Conservation (phyloP, 2,797 vertebrate species). For the Aldrovandia affinis region DNA sequence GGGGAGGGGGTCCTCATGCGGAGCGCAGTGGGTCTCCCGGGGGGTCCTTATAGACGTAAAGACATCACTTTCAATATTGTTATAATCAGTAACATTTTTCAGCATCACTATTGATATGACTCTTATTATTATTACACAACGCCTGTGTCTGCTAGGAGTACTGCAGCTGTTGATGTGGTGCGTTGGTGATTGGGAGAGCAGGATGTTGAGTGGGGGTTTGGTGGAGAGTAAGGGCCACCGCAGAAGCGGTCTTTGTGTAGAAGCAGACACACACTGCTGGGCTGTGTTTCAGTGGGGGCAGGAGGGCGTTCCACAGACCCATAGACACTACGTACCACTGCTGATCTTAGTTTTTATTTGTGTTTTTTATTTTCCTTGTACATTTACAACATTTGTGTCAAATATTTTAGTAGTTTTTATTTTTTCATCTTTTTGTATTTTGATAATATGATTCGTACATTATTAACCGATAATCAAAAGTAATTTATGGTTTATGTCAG, state of each 20-base stretch:
- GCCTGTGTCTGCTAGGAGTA: neutral
- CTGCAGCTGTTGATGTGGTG: neutral
- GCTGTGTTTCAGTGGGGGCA: too few species aligned
- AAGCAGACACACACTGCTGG: neutral
- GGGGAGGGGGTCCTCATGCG: slow-evolving; percentile 35
- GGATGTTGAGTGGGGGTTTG: neutral
- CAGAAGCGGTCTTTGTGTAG: slow-evolving; percentile 44
- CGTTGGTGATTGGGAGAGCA: neutral
- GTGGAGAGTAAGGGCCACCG: slow-evolving; percentile 41
- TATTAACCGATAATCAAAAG: slow-evolving; percentile 33
- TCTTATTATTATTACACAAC: neutral
- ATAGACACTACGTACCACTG: slow-evolving; percentile 78
- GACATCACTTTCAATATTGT: slow-evolving; percentile 31
- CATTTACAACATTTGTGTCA: slow-evolving; percentile 36
- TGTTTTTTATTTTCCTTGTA: slow-evolving; percentile 55
- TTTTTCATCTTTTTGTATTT: slow-evolving; percentile 35
- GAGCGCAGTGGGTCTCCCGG: neutral
- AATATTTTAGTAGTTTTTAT: slow-evolving; percentile 49
- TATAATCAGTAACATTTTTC: neutral
- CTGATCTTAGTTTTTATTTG: slow-evolving; percentile 53
- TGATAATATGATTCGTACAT: slow-evolving; percentile 35
- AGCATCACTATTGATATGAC: neutral
- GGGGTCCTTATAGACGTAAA: slow-evolving; percentile 54
- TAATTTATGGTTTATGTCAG: slow-evolving; percentile 34
- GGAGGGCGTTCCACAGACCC: slow-evolving; percentile 70